phyloP scores from a whole-genome alignment of 2,797 vertebrate genomes.

The Borostomias antarcticus region DNA sequence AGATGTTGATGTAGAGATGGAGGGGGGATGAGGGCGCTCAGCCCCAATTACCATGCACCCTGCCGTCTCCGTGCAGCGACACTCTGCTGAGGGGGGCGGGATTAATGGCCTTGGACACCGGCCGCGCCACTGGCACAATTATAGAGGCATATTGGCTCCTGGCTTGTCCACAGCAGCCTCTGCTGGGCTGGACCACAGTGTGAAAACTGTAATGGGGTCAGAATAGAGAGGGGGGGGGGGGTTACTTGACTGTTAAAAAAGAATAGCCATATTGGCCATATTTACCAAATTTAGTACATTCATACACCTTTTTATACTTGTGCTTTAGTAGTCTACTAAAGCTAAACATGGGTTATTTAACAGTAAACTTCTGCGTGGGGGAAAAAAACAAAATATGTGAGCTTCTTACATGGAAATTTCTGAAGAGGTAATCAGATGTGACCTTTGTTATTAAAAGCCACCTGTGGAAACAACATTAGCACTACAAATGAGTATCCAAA shows the following conservation, averaged over 20 bases:
- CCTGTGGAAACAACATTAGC: constrained; percentile 25
- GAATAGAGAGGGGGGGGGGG: constrained; percentile 24
- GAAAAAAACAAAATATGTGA: neutral
- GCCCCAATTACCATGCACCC: constrained; percentile 47
- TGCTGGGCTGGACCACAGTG: constrained; percentile 23
- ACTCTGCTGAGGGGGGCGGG: constrained; percentile 40
- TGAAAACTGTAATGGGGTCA: constrained; percentile 39
- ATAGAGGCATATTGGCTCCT: constrained; percentile 25
- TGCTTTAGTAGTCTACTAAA: neutral
- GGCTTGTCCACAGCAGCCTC: constrained; percentile 37
- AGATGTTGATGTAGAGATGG: constrained; percentile 24
- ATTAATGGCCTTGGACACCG: constrained; percentile 46
- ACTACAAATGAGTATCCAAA: constrained; percentile 48
- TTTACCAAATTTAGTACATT: neutral
- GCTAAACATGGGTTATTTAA: constrained; percentile 1
- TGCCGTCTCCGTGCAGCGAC: constrained; percentile 25
- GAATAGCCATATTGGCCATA: neutral
- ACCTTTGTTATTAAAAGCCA: constrained; percentile 42
- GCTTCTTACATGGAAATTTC: neutral
- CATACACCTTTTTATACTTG: neutral
- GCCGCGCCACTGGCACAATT: constrained; percentile 40
- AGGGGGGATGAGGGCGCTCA: constrained; percentile 20
- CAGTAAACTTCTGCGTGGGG: neutral
- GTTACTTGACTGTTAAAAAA: neutral
- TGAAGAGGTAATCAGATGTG: constrained; percentile 1